These are phyloP conservation scores for Lordiphosa mommai DNA, from an alignment of 1,140 invertebrate genomes.

Conservation along the genomic window DNA sequence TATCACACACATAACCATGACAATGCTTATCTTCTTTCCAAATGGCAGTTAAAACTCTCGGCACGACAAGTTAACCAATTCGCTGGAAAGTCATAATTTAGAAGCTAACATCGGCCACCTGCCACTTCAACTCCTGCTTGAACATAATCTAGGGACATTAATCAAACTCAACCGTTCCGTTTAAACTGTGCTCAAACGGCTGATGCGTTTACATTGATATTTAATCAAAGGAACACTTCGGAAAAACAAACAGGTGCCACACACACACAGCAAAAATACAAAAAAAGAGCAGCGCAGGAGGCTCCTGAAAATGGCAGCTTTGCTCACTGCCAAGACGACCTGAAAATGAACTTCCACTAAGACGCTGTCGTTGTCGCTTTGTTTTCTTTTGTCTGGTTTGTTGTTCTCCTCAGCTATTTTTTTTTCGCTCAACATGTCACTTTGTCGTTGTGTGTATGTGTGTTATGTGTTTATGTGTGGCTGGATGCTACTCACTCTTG, in stretches of 20 bases:
- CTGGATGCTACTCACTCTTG: neutral
- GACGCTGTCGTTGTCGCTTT: conserved; percentile 7
- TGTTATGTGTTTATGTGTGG: neutral
- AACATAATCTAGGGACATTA: conserved; percentile 33
- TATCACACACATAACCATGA: no score
- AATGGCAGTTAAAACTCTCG: no score
- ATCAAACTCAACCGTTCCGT: conserved; percentile 41
- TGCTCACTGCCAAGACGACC: neutral
- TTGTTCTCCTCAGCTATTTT: conserved; percentile 4
- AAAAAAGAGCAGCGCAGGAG: conserved; percentile 1
- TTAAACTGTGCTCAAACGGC: conserved; percentile 35
- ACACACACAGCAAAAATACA: neutral
- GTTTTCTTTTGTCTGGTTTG: conserved; percentile 14
- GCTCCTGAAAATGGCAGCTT: no score
- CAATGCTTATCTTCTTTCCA: no score
- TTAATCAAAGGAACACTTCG: conserved; percentile 53
- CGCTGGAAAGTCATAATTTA: conserved; percentile 20
- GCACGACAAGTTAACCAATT: no score
- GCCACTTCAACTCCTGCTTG: neutral
- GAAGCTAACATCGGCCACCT: conserved; percentile 11
- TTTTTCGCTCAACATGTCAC: conserved; percentile 1
- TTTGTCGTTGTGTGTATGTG: neutral
- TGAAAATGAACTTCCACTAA: conserved; percentile 5
- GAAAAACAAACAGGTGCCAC: conserved; percentile 15
- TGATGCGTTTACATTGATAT: conserved; percentile 39